phyloP scores from a whole-genome alignment of 2,888 invertebrate genomes.

The Pheosia gnoma region DNA sequence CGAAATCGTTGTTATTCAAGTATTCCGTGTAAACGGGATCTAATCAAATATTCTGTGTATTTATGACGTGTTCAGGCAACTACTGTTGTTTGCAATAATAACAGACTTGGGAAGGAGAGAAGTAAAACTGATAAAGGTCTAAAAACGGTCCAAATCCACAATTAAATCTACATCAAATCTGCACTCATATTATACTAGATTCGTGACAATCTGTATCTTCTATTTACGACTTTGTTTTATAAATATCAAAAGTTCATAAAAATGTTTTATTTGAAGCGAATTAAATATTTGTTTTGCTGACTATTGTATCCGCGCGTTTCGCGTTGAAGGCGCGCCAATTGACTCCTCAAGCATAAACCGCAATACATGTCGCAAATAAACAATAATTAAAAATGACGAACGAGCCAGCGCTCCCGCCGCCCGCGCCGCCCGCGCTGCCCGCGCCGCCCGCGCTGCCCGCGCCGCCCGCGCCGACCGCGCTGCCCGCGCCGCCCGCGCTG shows the following conservation, averaged over 20 bases:
- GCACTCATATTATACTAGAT: too few relatives aligned
- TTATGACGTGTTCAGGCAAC: background rate
- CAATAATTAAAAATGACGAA: constrained; percentile 3
- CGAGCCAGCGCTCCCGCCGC: background rate
- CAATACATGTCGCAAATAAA: constrained; percentile 1
- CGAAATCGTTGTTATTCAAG: background rate
- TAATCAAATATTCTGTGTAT: background rate
- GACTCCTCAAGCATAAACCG: background rate
- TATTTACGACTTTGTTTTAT: too few relatives aligned
- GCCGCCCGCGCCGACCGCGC: background rate
- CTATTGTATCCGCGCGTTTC: background rate
- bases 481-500: background rate
- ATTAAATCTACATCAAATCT: too few relatives aligned
- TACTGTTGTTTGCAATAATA: background rate
- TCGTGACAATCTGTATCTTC: too few relatives aligned
- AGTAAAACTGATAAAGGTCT: too few relatives aligned
- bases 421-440: background rate
- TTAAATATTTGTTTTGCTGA: background rate
- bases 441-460: too few relatives aligned
- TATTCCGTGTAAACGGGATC: background rate
- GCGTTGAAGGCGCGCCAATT: background rate
- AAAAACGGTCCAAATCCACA: too few relatives aligned
- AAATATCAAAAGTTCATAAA: too few relatives aligned
- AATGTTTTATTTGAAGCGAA: background rate
- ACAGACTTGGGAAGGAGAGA: too few relatives aligned